Conservation (phyloP, 2,888 invertebrate genomes). For the Chrysomela aeneicollis region DNA sequence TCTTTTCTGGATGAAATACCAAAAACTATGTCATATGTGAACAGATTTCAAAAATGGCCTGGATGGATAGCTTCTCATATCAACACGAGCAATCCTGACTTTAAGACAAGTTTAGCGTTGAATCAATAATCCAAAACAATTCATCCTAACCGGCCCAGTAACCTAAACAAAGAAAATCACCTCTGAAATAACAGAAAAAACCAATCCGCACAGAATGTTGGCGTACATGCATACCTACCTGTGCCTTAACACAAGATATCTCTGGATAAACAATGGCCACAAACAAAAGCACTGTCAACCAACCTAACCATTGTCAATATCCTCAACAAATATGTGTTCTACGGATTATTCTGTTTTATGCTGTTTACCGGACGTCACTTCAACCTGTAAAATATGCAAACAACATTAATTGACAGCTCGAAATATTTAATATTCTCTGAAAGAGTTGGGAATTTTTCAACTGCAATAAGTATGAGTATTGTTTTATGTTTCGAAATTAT, state of each 20-base stretch:
- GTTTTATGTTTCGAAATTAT: too few species aligned
- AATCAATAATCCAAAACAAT: neutral
- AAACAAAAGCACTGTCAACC: constrained; percentile 54
- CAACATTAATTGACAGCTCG: constrained; percentile 46
- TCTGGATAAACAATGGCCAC: constrained; percentile 39
- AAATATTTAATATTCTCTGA: constrained; percentile 31
- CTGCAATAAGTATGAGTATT: too few species aligned
- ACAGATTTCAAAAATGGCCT: too few species aligned
- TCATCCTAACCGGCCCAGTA: neutral
- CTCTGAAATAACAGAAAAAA: constrained; percentile 2
- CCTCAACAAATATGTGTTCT: constrained; percentile 59
- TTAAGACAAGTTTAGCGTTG: neutral
- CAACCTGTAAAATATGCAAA: constrained; percentile 55
- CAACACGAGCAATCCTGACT: neutral
- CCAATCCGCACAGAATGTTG: neutral
- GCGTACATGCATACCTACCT: constrained; percentile 13
- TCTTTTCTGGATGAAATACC: too few species aligned
- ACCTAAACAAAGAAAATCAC: constrained; percentile 5
- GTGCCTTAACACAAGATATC: constrained; percentile 28
- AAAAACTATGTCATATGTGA: too few species aligned
- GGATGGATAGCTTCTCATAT: too few species aligned
- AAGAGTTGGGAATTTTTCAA: neutral
- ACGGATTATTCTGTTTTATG: constrained; percentile 61
- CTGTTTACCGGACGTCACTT: constrained; percentile 60
- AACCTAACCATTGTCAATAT: constrained; percentile 57